Conservation (phyloP, 2,797 vertebrate genomes). For the Chiloscyllium punctatum region DNA sequence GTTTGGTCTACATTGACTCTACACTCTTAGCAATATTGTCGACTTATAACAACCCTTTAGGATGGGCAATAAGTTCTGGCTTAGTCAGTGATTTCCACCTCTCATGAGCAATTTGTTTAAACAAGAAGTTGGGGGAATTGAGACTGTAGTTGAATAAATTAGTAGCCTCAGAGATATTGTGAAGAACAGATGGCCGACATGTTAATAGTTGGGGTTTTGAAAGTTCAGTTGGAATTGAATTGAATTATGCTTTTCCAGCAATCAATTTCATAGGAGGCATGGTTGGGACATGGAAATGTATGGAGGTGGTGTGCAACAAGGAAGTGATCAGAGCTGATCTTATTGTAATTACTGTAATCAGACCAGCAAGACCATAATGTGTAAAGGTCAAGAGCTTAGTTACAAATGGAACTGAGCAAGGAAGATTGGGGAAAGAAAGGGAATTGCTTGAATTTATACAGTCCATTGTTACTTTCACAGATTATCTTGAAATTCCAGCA, state of each 20-base stretch:
- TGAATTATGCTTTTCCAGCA: neutral
- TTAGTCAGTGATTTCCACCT: too few relatives aligned
- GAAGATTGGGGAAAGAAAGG: neutral
- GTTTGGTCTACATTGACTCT: too few relatives aligned
- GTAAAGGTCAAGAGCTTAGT: neutral
- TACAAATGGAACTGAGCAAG: neutral
- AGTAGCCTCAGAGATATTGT: neutral
- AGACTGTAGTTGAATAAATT: neutral
- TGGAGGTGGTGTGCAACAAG: neutral
- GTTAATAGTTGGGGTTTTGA: neutral
- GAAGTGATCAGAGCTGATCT: neutral
- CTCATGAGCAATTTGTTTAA: too few relatives aligned
- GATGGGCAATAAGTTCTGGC: too few relatives aligned
- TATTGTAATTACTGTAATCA: neutral
- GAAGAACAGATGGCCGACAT: neutral
- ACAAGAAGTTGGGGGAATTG: too few relatives aligned
- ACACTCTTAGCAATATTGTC: too few relatives aligned
- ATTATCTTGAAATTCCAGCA: neutral
- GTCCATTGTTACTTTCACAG: neutral
- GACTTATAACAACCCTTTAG: too few relatives aligned
- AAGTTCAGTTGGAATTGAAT: neutral
- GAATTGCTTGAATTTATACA: neutral
- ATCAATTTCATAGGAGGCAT: neutral
- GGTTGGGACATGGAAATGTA: neutral
- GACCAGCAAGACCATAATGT: neutral